These are phyloP conservation scores for Paraplagusia blochii DNA, from an alignment of 2,113 vertebrate genomes.

Conservation along the genomic window DNA sequence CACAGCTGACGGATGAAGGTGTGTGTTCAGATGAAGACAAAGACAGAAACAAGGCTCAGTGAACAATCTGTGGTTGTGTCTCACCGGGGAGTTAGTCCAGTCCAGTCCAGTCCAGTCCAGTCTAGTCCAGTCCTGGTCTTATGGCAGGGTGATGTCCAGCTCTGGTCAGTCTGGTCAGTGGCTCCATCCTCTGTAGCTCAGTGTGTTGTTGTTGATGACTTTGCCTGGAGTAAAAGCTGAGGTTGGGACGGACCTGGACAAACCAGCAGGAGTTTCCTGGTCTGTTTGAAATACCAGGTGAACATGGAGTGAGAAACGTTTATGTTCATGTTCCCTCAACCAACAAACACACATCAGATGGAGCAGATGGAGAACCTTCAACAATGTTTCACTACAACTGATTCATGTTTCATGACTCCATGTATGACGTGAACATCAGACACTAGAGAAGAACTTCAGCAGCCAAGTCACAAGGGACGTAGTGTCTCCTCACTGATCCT, in stretches of 20 bases:
- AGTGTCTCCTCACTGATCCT: conserved; percentile 5
- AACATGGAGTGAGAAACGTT: conserved; percentile 23
- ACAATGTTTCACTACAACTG: too few species aligned
- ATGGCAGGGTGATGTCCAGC: conserved; percentile 67
- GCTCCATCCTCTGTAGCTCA: conserved; percentile 12
- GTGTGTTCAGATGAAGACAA: not conserved
- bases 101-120: conserved; percentile 32
- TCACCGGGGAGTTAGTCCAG: conserved; percentile 5
- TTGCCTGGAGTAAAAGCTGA: conserved; percentile 14
- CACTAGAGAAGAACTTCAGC: not conserved
- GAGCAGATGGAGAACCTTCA: too few species aligned
- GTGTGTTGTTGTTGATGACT: conserved; percentile 35
- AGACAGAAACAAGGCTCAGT: conserved; percentile 2
- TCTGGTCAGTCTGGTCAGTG: conserved; percentile 50
- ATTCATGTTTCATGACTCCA: too few species aligned
- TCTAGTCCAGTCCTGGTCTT: conserved; percentile 42
- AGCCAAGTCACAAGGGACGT: conserved; percentile 23
- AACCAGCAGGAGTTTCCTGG: conserved; percentile 11
- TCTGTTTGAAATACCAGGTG: conserved; percentile 37
- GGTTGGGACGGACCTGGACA: conserved; percentile 30
- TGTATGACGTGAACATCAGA: too few species aligned
- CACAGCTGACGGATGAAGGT: too few species aligned
- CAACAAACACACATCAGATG: not conserved
- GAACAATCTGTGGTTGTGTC: not conserved
- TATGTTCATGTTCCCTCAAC: too few species aligned